phyloP scores from a whole-genome alignment of 2,888 invertebrate genomes.

The Autographa gamma region DNA sequence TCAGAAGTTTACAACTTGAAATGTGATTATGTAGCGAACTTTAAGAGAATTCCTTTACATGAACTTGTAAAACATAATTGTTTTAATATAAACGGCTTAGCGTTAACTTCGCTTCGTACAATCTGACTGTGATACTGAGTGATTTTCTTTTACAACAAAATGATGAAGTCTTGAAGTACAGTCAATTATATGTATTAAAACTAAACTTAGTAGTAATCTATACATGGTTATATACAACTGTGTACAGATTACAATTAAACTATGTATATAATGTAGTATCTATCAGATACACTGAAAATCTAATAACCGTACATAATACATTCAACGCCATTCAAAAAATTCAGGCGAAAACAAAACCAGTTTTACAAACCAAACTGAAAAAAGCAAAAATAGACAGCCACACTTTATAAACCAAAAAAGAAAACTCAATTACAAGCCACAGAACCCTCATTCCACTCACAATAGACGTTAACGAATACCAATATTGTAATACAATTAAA shows the following conservation, averaged over 20 bases:
- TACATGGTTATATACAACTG: too few relatives aligned
- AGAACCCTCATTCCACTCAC: slow-evolving; percentile 29
- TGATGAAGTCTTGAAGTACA: too few relatives aligned
- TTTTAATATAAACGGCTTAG: slow-evolving; percentile 81
- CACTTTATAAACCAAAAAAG: not conserved
- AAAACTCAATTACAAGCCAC: slow-evolving; percentile 26
- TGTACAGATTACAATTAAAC: too few relatives aligned
- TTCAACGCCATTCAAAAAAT: too few relatives aligned
- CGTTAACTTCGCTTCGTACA: slow-evolving; percentile 75
- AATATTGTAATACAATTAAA: slow-evolving; percentile 61
- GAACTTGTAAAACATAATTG: slow-evolving; percentile 82
- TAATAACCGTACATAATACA: too few relatives aligned
- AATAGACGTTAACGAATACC: slow-evolving; percentile 56
- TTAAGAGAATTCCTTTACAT: slow-evolving; percentile 83
- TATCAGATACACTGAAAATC: too few relatives aligned
- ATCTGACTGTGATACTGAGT: slow-evolving; percentile 61
- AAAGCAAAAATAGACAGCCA: not conserved
- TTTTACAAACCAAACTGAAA: too few relatives aligned
- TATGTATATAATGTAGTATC: too few relatives aligned
- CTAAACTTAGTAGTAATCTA: too few relatives aligned
- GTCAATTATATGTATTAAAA: too few relatives aligned
- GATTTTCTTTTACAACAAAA: not conserved
- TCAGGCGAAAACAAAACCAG: too few relatives aligned
- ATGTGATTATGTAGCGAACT: slow-evolving; percentile 83
- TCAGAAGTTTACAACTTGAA: slow-evolving; percentile 74